Evolutionary conservation across 2,888 invertebrate genomes (phyloP).

Genomic region (Dioctria linearis): DNA sequence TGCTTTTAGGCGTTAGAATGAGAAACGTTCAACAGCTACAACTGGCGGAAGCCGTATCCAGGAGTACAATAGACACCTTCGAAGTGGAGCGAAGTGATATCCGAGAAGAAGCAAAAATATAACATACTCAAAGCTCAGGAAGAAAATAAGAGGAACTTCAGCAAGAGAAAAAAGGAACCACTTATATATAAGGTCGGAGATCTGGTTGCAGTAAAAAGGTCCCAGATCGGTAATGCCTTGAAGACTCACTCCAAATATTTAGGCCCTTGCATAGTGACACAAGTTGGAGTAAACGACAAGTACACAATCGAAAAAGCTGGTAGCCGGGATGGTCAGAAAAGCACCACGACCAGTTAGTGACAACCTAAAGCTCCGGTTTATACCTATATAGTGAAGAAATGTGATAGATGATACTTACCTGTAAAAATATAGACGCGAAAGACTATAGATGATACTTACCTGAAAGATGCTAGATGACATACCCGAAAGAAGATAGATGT

Average conservation of each 20-base stretch:
- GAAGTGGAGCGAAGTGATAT: not conserved
- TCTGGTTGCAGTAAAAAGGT: not conserved
- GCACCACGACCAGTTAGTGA: too few species aligned
- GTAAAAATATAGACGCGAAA: too few species aligned
- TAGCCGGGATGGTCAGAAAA: too few species aligned
- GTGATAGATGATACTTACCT: too few species aligned
- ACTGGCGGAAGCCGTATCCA: not conserved
- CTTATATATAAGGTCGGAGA: not conserved
- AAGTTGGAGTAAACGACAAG: too few species aligned
- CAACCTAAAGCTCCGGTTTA: too few species aligned
- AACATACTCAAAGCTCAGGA: not conserved
- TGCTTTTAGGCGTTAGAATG: constrained; percentile 49
- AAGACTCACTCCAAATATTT: not conserved
- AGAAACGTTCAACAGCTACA: not conserved
- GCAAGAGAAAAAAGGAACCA: not conserved
- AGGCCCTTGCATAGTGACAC: not conserved
- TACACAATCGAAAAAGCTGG: too few species aligned
- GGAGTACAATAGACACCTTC: not conserved
- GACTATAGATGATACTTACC: too few species aligned
- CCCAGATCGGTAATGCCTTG: not conserved
- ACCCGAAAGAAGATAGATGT: too few species aligned
- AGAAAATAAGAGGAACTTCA: not conserved
- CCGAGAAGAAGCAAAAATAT: not conserved
- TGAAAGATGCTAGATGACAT: too few species aligned
- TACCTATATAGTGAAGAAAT: too few species aligned